Percentiles rank a stretch among this genome's conserved stretches.
Conservation (phyloP, 2,797 vertebrate genomes). For the Triplophysa yarkandensis region DNA sequence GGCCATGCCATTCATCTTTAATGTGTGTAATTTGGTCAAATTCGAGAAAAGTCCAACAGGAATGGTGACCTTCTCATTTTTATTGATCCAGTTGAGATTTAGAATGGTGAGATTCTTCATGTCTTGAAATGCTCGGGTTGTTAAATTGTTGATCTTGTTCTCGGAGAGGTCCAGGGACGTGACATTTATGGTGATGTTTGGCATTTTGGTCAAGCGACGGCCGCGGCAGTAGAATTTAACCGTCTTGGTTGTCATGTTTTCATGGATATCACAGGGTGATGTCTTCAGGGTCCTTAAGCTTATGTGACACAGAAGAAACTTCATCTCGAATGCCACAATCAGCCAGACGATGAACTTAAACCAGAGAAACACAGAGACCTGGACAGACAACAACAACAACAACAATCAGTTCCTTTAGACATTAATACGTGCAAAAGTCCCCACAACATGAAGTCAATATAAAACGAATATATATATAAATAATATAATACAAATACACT, state of each 20-base stretch:
- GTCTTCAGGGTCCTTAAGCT: constrained; percentile 71
- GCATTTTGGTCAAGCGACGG: constrained; percentile 71
- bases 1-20: constrained; percentile 75
- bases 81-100: constrained; percentile 80
- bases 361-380: constrained; percentile 62
- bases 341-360: constrained; percentile 63
- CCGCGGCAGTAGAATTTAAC: constrained; percentile 79
- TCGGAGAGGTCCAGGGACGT: constrained; percentile 84
- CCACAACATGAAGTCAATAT: too few species aligned
- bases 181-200: constrained; percentile 75
- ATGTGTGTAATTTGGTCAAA: constrained; percentile 71
- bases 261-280: constrained; percentile 84
- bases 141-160: constrained; percentile 79
- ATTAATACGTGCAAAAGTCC: too few species aligned
- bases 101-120: constrained; percentile 76
- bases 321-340: constrained; percentile 66
- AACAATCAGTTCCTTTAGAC: neutral
- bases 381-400: constrained; percentile 47
- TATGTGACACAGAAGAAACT: constrained; percentile 57
- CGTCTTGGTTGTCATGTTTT: constrained; percentile 5
- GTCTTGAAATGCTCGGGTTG: constrained; percentile 63
- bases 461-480: too few species aligned
- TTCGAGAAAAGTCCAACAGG: constrained; percentile 70
- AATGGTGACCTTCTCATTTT: constrained; percentile 63
- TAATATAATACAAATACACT: too few species aligned